Evolutionary conservation across 2,113 vertebrate species (phyloP).

Genomic region (Mesocricetus auratus): DNA sequence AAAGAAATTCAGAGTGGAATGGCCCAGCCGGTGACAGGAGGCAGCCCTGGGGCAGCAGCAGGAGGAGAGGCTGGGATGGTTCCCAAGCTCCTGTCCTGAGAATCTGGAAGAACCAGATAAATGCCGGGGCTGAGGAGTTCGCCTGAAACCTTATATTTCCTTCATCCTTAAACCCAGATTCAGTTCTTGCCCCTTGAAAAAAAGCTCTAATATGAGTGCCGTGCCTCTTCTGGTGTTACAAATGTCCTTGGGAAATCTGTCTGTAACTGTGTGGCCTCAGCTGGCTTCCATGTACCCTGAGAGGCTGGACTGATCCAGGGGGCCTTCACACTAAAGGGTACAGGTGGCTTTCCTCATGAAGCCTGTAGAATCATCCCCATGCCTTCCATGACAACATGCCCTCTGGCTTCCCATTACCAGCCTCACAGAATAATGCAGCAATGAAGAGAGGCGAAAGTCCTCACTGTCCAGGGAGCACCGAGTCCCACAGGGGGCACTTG

Average conservation of each 20-base stretch:
- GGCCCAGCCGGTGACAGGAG: background rate
- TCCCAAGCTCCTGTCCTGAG: constrained; percentile 3
- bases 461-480: fast-evolving
- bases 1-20: background rate
- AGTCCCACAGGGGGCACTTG: background rate
- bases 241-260: background rate
- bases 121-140: background rate
- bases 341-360: background rate
- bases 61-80: background rate
- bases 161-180: background rate
- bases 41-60: background rate
- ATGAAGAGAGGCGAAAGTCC: fast-evolving
- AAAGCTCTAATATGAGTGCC: background rate
- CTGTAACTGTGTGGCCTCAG: background rate
- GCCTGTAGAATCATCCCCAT: background rate
- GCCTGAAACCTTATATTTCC: constrained; percentile 28
- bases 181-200: background rate
- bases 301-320: background rate
- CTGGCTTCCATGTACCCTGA: background rate
- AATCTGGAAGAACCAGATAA: background rate
- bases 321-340: background rate
- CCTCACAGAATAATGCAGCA: background rate
- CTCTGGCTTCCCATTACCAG: fast-evolving
- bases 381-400: background rate
- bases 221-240: background rate